These are phyloP conservation scores for Cyclura pinguis DNA, from an alignment of 2,797 vertebrate species.

Conservation along the genomic window DNA sequence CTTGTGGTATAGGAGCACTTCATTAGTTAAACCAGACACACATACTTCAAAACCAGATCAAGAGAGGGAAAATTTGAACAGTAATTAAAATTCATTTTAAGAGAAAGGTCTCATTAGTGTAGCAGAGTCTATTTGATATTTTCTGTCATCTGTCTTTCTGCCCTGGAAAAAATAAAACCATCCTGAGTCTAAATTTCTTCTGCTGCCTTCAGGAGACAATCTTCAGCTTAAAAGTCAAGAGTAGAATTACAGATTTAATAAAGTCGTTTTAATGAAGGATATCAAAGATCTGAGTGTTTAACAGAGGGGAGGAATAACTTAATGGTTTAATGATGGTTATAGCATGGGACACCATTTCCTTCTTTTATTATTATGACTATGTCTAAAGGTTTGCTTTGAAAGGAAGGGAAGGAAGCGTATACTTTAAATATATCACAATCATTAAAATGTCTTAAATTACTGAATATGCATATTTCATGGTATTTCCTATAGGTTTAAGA, in stretches of 20 bases:
- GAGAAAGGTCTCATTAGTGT: slow-evolving; percentile 55
- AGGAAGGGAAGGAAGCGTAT: neutral
- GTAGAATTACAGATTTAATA: neutral
- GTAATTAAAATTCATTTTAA: slow-evolving; percentile 67
- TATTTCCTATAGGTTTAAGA: neutral
- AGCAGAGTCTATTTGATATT: slow-evolving; percentile 40
- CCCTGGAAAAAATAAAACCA: neutral
- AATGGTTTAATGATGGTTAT: slow-evolving; percentile 11
- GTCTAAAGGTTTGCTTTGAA: neutral
- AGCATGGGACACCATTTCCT: slow-evolving; percentile 1
- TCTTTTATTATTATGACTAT: neutral
- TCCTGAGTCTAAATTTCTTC: slow-evolving; percentile 24
- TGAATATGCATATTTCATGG: neutral
- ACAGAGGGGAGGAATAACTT: slow-evolving; percentile 19
- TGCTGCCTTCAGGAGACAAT: slow-evolving; percentile 40
- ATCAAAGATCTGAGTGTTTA: slow-evolving; percentile 14
- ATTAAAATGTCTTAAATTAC: neutral
- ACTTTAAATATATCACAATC: neutral
- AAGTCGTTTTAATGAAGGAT: slow-evolving; percentile 40
- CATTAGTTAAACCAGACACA: slow-evolving; percentile 51
- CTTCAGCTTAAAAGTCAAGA: neutral
- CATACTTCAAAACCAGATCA: slow-evolving; percentile 62
- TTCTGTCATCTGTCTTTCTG: slow-evolving; percentile 37
- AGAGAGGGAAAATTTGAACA: slow-evolving; percentile 57
- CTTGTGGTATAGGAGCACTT: slow-evolving; percentile 63